phyloP scores from a whole-genome alignment of 2,113 vertebrate species.

The Eclectus roratus region DNA sequence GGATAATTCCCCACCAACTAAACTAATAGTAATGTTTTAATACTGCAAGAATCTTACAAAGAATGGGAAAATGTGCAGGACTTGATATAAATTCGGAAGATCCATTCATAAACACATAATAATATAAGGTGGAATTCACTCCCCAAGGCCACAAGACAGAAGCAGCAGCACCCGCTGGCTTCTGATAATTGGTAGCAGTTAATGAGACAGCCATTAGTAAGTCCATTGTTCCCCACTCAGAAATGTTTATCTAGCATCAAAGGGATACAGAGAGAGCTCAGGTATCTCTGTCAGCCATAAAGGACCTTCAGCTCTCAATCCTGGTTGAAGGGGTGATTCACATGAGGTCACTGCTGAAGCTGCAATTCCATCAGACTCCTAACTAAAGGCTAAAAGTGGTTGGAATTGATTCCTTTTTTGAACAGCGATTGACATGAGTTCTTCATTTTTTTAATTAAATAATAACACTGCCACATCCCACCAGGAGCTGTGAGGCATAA shows the following conservation, averaged over 20 bases:
- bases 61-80: background rate
- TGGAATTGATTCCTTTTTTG: constrained; percentile 4
- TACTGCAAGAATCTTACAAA: background rate
- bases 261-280: background rate
- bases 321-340: background rate
- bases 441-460: background rate
- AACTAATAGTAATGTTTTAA: background rate
- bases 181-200: background rate
- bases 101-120: background rate
- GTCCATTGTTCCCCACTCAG: background rate
- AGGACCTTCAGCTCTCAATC: background rate
- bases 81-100: background rate
- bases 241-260: background rate
- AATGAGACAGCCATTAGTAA: background rate
- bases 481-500: background rate
- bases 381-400: background rate
- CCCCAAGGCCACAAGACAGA: background rate
- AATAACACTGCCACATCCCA: background rate
- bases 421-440: background rate
- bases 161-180: background rate
- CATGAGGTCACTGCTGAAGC: background rate
- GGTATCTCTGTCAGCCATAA: background rate
- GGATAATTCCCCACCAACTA: background rate
- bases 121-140: background rate
- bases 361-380: background rate